Evolutionary conservation across 2,797 vertebrate genomes (phyloP).

Genomic region (Poecilia velifera): DNA sequence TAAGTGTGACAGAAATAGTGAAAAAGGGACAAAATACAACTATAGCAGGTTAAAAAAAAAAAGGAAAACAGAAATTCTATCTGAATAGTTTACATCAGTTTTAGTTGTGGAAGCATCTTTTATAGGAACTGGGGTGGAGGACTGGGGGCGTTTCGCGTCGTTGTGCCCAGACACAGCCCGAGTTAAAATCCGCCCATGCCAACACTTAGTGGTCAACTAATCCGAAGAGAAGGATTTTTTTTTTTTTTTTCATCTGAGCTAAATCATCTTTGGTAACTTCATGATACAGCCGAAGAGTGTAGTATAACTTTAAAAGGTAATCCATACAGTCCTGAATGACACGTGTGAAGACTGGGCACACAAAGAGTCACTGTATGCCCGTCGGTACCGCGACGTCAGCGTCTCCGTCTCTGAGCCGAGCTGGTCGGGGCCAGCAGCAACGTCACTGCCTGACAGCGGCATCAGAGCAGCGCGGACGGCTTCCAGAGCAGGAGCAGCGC

Average conservation of each 20-base stretch:
- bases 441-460: slow-evolving; percentile 71
- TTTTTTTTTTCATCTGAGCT: background rate
- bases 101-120: background rate
- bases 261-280: background rate
- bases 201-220: background rate
- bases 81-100: background rate
- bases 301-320: slow-evolving; percentile 17
- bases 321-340: slow-evolving; percentile 7
- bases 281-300: background rate
- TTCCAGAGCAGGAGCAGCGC: slow-evolving; percentile 30
- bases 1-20: background rate
- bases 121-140: background rate
- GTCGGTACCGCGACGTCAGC: slow-evolving; percentile 57
- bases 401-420: slow-evolving; percentile 47
- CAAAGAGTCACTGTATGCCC: slow-evolving; percentile 49
- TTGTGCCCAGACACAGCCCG: background rate
- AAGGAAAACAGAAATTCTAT: background rate
- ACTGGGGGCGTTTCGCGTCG: background rate
- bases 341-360: slow-evolving; percentile 34
- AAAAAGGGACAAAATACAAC: background rate
- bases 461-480: slow-evolving; percentile 44
- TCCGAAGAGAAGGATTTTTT: background rate
- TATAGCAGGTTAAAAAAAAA: background rate
- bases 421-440: slow-evolving; percentile 47
- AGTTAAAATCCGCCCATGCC: background rate